These are phyloP conservation scores for Aproaerema taeniolella DNA, from an alignment of 2,888 invertebrate species.

Conservation along the genomic window DNA sequence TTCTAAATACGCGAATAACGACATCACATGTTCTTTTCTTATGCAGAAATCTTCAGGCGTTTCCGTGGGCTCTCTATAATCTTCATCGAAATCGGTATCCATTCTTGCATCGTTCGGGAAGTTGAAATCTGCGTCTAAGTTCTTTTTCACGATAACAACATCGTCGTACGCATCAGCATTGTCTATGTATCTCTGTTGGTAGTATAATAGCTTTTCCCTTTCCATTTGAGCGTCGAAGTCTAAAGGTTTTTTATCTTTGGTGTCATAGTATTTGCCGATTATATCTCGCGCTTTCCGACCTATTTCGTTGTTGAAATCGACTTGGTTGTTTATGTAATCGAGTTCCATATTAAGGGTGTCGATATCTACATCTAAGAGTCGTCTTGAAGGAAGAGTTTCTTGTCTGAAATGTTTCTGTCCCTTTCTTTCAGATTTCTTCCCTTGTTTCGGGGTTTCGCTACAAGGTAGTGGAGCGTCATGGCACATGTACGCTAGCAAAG, in stretches of 20 bases:
- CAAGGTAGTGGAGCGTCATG: conserved; percentile 91
- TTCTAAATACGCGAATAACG: conserved; percentile 88
- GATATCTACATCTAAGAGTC: conserved; percentile 54
- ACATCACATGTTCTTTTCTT: conserved; percentile 84
- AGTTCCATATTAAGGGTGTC: conserved; percentile 63
- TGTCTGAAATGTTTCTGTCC: conserved; percentile 32
- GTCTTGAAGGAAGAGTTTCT: conserved; percentile 34
- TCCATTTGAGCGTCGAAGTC: conserved; percentile 76
- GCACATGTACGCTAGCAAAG: conserved; percentile 89
- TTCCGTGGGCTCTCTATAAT: conserved; percentile 60
- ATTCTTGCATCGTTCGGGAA: conserved; percentile 66
- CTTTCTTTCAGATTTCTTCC: conserved; percentile 32
- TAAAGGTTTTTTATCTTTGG: conserved; percentile 43
- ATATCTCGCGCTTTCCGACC: conserved; percentile 65
- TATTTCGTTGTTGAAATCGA: conserved; percentile 64
- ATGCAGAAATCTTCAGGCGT: conserved; percentile 75
- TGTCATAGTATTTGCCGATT: conserved; percentile 58
- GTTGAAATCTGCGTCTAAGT: conserved; percentile 71
- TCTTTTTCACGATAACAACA: conserved; percentile 68
- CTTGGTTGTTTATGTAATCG: conserved; percentile 62
- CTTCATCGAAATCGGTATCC: conserved; percentile 66
- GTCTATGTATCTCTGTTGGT: conserved; percentile 65
- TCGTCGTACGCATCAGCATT: conserved; percentile 67
- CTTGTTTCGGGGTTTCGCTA: conserved; percentile 27
- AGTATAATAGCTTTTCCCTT: conserved; percentile 64